Evolutionary conservation across 2,113 vertebrate genomes (phyloP).

Genomic region (Panthera uncia): DNA sequence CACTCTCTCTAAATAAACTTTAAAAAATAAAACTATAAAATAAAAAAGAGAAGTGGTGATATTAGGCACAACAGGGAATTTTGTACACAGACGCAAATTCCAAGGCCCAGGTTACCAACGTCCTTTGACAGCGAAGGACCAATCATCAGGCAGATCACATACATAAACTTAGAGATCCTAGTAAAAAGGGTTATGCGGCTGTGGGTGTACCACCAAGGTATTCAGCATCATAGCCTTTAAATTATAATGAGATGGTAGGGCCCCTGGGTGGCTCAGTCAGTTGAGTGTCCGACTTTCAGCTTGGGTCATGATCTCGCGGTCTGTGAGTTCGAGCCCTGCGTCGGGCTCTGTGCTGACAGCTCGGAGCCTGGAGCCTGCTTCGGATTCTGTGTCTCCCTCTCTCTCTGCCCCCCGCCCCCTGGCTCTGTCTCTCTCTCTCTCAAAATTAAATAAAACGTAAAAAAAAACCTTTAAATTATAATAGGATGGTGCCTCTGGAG

Average conservation of each 20-base stretch:
- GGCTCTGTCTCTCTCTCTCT: too few relatives aligned
- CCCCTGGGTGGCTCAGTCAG: neutral
- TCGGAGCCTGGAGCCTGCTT: too few relatives aligned
- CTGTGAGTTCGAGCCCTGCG: too few relatives aligned
- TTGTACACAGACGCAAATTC: neutral
- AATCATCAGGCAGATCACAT: neutral
- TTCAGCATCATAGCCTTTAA: neutral
- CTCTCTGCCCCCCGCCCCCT: too few relatives aligned
- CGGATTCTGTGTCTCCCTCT: too few relatives aligned
- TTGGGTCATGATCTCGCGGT: too few relatives aligned
- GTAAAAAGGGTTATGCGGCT: neutral
- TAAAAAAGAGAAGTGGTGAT: neutral
- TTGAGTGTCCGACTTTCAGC: too few relatives aligned
- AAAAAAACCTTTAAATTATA: neutral
- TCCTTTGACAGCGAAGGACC: neutral
- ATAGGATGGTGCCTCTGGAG: neutral
- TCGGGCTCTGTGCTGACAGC: too few relatives aligned
- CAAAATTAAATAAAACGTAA: too few relatives aligned
- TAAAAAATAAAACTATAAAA: too few relatives aligned
- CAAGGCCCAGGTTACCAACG: neutral
- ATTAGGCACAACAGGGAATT: neutral
- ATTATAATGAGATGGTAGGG: neutral
- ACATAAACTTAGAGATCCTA: slow-evolving; percentile 1
- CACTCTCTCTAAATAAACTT: too few relatives aligned
- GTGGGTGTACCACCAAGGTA: neutral